Percentiles rank a stretch among this genome's conserved stretches.
Conservation (phyloP, 2,888 invertebrate genomes). For the Sinohyriopsis cumingii region DNA sequence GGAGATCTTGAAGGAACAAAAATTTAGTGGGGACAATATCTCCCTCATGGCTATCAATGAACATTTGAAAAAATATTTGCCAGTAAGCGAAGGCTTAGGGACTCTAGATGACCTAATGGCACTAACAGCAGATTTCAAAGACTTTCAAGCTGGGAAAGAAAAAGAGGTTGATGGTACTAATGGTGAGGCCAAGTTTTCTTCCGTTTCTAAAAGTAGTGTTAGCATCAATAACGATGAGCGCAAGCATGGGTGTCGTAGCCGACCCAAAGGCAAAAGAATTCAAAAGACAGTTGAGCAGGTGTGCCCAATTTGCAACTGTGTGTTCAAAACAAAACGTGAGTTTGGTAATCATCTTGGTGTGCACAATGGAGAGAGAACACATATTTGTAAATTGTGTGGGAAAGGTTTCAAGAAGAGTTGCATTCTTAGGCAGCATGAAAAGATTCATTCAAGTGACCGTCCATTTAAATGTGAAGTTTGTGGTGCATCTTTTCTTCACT, state of each 20-base stretch:
- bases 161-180: too few relatives aligned
- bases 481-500: neutral
- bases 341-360: conserved; percentile 10
- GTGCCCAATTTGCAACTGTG: conserved; percentile 2
- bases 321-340: conserved; percentile 3
- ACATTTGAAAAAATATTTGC: too few relatives aligned
- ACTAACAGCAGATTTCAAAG: too few relatives aligned
- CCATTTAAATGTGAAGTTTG: neutral
- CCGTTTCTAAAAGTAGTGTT: too few relatives aligned
- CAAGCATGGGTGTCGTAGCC: too few relatives aligned
- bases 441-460: conserved; percentile 4
- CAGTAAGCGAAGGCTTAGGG: too few relatives aligned
- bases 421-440: conserved; percentile 12
- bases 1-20: conserved; percentile 22
- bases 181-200: too few relatives aligned
- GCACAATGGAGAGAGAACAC: conserved; percentile 3
- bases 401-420: conserved; percentile 14
- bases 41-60: too few relatives aligned
- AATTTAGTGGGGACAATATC: neutral
- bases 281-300: neutral
- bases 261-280: neutral
- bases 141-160: too few relatives aligned
- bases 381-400: conserved; percentile 7
- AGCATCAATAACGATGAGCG: too few relatives aligned
- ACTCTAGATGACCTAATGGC: too few relatives aligned